These are phyloP conservation scores for Lepidothrix coronata DNA, from an alignment of 2,113 vertebrate species.

Conservation along the genomic window DNA sequence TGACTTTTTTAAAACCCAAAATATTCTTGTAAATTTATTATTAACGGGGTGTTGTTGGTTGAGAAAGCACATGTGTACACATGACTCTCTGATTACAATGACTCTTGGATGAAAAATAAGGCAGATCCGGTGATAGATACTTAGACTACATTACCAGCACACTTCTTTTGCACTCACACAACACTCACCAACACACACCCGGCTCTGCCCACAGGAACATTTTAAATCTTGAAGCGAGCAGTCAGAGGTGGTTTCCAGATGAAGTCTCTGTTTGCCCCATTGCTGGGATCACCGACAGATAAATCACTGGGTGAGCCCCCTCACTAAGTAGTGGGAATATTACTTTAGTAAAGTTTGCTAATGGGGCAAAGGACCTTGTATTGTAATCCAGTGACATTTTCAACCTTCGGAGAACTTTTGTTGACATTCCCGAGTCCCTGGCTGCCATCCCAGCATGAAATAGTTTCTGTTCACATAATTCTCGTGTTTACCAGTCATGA, in stretches of 20 bases:
- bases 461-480: constrained; percentile 83
- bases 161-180: not conserved
- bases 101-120: not conserved
- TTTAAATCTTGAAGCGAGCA: not conserved
- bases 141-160: not conserved
- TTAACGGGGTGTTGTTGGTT: not conserved
- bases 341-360: constrained; percentile 53
- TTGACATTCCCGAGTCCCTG: constrained; percentile 79
- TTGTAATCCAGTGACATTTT: constrained; percentile 81
- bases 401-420: constrained; percentile 76
- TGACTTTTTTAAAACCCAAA: not conserved
- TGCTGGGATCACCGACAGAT: not conserved
- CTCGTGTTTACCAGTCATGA: constrained; percentile 81
- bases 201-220: not conserved
- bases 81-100: not conserved
- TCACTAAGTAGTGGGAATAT: not conserved
- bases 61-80: not conserved
- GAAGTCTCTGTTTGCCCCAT: not conserved
- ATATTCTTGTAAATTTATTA: not conserved
- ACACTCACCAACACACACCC: not conserved
- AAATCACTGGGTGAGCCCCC: not conserved
- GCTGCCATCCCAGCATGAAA: constrained; percentile 81
- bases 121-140: not conserved
- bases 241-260: not conserved
- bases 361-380: constrained; percentile 77